Conservation (phyloP, 2,888 invertebrate genomes). For the Acleris literana region DNA sequence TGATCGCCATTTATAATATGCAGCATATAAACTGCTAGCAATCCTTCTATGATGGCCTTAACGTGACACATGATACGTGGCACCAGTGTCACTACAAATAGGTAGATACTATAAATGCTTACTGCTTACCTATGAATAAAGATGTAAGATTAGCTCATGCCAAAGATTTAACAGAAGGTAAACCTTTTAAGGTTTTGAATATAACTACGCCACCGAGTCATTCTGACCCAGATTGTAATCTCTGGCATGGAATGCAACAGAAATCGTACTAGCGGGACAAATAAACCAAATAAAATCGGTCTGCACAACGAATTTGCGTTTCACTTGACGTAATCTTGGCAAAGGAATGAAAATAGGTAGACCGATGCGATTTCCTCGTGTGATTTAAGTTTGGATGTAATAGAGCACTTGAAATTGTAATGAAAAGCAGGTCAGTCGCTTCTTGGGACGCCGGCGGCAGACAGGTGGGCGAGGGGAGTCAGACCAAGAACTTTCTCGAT, state of each 20-base stretch:
- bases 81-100: background rate
- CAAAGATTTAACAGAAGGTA: conserved; percentile 8
- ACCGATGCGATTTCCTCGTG: conserved; percentile 15
- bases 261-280: conserved; percentile 32
- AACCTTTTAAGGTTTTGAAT: conserved; percentile 29
- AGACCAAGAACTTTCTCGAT: conserved; percentile 44
- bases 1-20: background rate
- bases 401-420: conserved; percentile 32
- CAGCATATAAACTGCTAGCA: background rate
- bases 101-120: background rate
- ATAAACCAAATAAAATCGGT: conserved; percentile 28
- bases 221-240: conserved; percentile 36
- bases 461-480: conserved; percentile 44
- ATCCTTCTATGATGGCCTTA: background rate
- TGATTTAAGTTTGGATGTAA: conserved; percentile 33
- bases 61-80: background rate
- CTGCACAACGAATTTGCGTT: conserved; percentile 31
- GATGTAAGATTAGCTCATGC: conserved; percentile 13
- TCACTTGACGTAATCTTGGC: conserved; percentile 28
- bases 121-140: conserved; percentile 6
- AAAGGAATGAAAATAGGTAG: conserved; percentile 24
- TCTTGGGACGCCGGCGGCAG: conserved; percentile 38
- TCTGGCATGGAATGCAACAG: conserved; percentile 31
- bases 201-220: conserved; percentile 26
- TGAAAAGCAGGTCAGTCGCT: conserved; percentile 46